phyloP scores from a whole-genome alignment of 2,113 vertebrate species.

The Phalacrocorax aristotelis region DNA sequence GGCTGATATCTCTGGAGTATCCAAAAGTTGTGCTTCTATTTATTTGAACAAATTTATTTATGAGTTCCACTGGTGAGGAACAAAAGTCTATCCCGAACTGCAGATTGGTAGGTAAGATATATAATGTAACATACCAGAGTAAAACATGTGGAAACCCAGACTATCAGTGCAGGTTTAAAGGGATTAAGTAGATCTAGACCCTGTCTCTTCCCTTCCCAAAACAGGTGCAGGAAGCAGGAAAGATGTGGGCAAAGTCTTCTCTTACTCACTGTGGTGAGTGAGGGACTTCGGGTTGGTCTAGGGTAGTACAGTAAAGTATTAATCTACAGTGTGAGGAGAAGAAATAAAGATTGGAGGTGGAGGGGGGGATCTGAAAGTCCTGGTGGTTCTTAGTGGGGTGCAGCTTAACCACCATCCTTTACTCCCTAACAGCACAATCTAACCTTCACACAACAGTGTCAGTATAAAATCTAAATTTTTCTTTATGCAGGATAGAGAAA shows the following conservation, averaged over 20 bases:
- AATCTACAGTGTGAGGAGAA: neutral
- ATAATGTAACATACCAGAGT: neutral
- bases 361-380: neutral
- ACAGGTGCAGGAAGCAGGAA: neutral
- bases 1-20: neutral
- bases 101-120: neutral
- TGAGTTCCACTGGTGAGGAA: neutral
- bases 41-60: neutral
- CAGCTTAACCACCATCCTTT: neutral
- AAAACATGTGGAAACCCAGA: neutral
- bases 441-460: neutral
- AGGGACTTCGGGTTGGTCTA: neutral
- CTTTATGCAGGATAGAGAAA: neutral
- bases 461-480: neutral
- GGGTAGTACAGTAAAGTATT: neutral
- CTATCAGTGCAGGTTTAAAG: neutral
- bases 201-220: neutral
- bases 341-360: neutral
- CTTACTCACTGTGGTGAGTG: neutral
- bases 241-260: neutral
- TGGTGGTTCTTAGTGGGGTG: neutral
- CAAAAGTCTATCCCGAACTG: neutral
- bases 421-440: neutral
- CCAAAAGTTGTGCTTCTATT: neutral
- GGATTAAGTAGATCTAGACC: neutral